These are phyloP conservation scores for Steinernema khuongi DNA, from an alignment of 1,140 invertebrate genomes.

Conservation along the genomic window DNA sequence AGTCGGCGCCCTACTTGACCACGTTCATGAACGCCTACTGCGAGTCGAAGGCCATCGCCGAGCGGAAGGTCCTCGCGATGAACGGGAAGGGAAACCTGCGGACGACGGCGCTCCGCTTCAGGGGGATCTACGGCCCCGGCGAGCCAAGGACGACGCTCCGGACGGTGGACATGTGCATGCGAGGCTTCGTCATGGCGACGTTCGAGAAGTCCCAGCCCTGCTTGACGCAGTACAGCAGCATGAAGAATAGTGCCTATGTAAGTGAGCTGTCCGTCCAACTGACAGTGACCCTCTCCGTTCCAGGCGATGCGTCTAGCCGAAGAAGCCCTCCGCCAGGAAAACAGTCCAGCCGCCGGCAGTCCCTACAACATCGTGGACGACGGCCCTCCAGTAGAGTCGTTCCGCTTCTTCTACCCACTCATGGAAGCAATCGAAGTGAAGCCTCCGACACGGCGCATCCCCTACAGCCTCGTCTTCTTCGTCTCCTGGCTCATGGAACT, in stretches of 20 bases:
- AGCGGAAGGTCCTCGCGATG: conserved; percentile 30
- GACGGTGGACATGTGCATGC: conserved; percentile 36
- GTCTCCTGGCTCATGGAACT: conserved; percentile 36
- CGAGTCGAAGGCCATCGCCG: conserved; percentile 43
- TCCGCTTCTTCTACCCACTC: conserved; percentile 31
- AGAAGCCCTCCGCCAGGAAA: conserved; percentile 37
- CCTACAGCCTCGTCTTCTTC: conserved; percentile 35
- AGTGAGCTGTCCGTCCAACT: conserved; percentile 16
- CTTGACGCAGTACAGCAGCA: conserved; percentile 47
- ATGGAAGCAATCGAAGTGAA: conserved; percentile 27
- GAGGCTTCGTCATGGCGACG: conserved; percentile 22
- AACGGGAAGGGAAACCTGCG: conserved; percentile 20
- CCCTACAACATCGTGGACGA: conserved; percentile 43
- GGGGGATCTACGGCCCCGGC: conserved; percentile 47
- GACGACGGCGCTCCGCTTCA: conserved; percentile 40
- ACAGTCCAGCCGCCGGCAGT: conserved; percentile 32
- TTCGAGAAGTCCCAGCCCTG: conserved; percentile 32
- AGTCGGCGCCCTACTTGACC: conserved; percentile 31
- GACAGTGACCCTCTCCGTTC: neutral
- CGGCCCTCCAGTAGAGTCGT: conserved; percentile 31
- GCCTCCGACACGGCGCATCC: conserved; percentile 19
- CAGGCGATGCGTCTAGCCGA: conserved; percentile 42
- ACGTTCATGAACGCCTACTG: conserved; percentile 39
- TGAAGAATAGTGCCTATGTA: conserved; percentile 37
- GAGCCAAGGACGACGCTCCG: conserved; percentile 37